Conservation (phyloP, 1,140 invertebrate genomes). For the Papilio polyxenes region DNA sequence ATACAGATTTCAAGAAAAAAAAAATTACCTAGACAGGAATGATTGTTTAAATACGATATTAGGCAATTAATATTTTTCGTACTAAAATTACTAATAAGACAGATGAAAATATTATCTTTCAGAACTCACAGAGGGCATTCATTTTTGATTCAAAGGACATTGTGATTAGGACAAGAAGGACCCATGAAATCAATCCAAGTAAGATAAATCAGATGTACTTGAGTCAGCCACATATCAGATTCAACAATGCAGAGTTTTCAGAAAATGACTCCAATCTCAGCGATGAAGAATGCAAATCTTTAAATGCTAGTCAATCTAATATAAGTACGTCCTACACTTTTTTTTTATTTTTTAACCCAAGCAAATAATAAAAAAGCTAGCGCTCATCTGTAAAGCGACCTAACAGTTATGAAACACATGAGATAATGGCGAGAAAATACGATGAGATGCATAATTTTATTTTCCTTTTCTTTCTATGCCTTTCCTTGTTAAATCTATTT, state of each 20-base stretch:
- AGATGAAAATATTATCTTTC: slow-evolving; percentile 38
- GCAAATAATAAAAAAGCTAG: neutral
- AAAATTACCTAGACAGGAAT: neutral
- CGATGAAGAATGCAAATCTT: slow-evolving; percentile 70
- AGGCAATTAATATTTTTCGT: neutral
- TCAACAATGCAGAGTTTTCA: slow-evolving; percentile 63
- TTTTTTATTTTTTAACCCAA: slow-evolving; percentile 34
- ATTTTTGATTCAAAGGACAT: slow-evolving; percentile 67
- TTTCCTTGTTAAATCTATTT: too few relatives aligned
- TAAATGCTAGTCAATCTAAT: slow-evolving; percentile 69
- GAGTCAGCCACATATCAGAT: slow-evolving; percentile 65
- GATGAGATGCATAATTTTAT: too few relatives aligned
- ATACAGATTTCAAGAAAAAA: too few relatives aligned
- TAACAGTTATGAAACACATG: too few relatives aligned
- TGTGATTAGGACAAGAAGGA: slow-evolving; percentile 53
- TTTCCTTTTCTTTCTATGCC: too few relatives aligned
- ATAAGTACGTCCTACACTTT: slow-evolving; percentile 55
- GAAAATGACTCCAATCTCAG: slow-evolving; percentile 71
- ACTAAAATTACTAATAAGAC: neutral
- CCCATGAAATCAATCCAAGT: slow-evolving; percentile 50
- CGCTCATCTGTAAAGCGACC: too few relatives aligned
- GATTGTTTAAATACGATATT: neutral
- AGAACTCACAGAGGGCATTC: slow-evolving; percentile 61
- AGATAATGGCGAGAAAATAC: too few relatives aligned
- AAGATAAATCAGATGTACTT: slow-evolving; percentile 55